These are phyloP conservation scores for Eugnorisma glareosa DNA, from an alignment of 2,888 invertebrate genomes.

Conservation along the genomic window DNA sequence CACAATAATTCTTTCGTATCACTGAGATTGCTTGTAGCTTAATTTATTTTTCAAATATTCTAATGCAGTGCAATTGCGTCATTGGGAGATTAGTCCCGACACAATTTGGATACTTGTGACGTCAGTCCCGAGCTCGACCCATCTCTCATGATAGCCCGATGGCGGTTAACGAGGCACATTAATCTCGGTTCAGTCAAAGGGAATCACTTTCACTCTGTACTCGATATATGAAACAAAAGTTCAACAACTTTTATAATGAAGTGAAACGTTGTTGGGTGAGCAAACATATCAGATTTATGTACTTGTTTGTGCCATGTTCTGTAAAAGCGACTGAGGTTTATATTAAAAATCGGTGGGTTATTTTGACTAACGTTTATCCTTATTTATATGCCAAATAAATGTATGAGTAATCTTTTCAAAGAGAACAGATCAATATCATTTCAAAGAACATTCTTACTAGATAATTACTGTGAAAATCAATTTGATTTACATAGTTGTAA, in stretches of 20 bases:
- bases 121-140: slow-evolving; percentile 71
- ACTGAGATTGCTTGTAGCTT: slow-evolving; percentile 74
- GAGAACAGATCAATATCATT: not conserved
- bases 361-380: slow-evolving; percentile 32
- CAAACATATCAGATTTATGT: slow-evolving; percentile 57
- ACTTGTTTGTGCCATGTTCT: slow-evolving; percentile 43
- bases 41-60: slow-evolving; percentile 78
- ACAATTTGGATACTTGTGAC: slow-evolving; percentile 70
- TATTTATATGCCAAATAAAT: not conserved
- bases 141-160: slow-evolving; percentile 75
- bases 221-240: slow-evolving; percentile 69
- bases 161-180: slow-evolving; percentile 74
- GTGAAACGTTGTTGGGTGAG: slow-evolving; percentile 61
- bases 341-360: slow-evolving; percentile 29
- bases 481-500: slow-evolving; percentile 8
- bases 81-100: slow-evolving; percentile 72
- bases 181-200: slow-evolving; percentile 78
- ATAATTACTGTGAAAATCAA: not conserved
- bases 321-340: slow-evolving; percentile 23
- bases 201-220: slow-evolving; percentile 82
- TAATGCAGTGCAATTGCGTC: slow-evolving; percentile 77
- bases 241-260: slow-evolving; percentile 71
- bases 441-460: not conserved
- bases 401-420: not conserved
- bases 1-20: slow-evolving; percentile 79